Evolutionary conservation across 2,113 vertebrate species (phyloP).

Genomic region (Alaudala cheleensis): DNA sequence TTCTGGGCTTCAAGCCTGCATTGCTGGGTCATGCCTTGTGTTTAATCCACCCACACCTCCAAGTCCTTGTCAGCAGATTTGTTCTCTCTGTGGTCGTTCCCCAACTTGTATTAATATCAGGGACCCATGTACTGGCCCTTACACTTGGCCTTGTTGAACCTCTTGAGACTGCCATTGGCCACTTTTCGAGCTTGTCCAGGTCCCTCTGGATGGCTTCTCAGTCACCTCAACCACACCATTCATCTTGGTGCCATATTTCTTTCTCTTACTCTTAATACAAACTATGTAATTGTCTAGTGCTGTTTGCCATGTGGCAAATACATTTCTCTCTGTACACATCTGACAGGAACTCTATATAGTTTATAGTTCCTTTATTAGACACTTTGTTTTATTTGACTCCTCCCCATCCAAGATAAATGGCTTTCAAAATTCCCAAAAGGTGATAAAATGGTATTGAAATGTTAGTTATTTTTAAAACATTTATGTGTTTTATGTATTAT

Average conservation of each 20-base stretch:
- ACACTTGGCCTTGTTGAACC: background rate
- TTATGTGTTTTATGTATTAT: background rate
- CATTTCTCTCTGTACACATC: background rate
- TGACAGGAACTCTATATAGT: background rate
- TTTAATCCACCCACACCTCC: background rate
- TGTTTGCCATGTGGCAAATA: background rate
- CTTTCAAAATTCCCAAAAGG: background rate
- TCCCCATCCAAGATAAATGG: background rate
- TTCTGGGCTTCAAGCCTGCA: background rate
- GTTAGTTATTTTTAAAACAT: background rate
- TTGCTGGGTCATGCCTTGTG: too few species aligned
- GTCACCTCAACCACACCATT: background rate
- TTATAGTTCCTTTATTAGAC: background rate
- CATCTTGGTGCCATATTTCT: background rate
- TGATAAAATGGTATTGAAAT: background rate
- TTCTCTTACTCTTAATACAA: background rate
- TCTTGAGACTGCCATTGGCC: background rate
- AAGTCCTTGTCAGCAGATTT: background rate
- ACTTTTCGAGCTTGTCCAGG: background rate
- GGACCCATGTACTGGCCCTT: background rate
- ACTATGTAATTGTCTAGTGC: background rate
- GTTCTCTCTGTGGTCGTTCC: background rate
- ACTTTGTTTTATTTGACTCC: background rate
- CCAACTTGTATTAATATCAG: too few species aligned
- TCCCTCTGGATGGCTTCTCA: background rate